Base-by-base conservation (phyloP, 2,797 vertebrate genomes). In the Falco biarmicus region DNA sequence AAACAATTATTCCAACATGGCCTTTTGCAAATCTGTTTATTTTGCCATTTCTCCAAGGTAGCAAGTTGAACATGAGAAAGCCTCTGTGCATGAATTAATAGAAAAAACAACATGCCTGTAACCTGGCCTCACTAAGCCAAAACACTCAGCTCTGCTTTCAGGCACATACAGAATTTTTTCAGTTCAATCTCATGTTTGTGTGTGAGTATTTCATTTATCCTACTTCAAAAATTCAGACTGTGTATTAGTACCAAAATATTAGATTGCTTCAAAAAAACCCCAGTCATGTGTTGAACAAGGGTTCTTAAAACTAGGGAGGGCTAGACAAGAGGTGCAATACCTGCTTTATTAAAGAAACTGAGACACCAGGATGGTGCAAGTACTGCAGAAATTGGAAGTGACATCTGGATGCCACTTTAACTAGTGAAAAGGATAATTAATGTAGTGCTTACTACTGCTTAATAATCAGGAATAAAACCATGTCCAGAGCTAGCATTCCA, bases 341-440 rank as follows among this genome's bases (percentile, higher is more conserved):
- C 74, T 85, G 84, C 83, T 48, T 26, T 71, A 71, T 71, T 94
- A 88, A 76, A 95, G 92, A 50, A 69, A 56, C 84, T 84, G 89
- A 97, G 75, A 87, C 60, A 88, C 60, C 45, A 73, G 31, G 51
- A 5, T 32, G 74, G 56, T 90, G 87, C 94, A 83, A 64, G 59
- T 51, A 70, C 60, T 70, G 50, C 25, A 92, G 56, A 63, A 91
- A 96, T 50, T 89, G 51, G 80, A 83, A 64, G 86, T 64, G 76
- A 59, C 61, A 56, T 13, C 9, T 54, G 13, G 47, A 48, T 80
- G 51, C 15, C 80, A 66, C 70, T 59, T 60, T 25, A 60, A 41
- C 24, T 54, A 50, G 21, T 25, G 47, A 70, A 71, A 64, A 80
- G 29, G 18, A 28, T 43, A 43, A 43, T 32, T 87, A 75, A 39